Conservation (phyloP, 2,888 invertebrate species). For the Halictus ligatus region DNA sequence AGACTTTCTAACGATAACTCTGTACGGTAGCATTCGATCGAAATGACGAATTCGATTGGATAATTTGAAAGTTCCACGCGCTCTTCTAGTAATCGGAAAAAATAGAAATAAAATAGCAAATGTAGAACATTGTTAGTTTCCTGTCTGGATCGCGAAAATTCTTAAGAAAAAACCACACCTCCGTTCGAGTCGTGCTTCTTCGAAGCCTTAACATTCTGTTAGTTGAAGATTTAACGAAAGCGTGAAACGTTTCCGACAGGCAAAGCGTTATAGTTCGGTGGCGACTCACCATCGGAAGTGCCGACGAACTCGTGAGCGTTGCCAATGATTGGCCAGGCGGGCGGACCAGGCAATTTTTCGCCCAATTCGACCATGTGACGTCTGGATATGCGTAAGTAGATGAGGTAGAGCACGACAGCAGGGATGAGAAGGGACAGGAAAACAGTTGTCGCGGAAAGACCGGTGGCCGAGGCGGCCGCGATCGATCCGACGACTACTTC, state of each 20-base stretch:
- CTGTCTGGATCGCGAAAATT: no score
- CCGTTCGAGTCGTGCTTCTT: neutral
- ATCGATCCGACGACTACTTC: constrained; percentile 80
- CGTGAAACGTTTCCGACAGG: neutral
- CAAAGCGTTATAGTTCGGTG: neutral
- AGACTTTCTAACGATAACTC: neutral
- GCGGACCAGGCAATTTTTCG: constrained; percentile 90
- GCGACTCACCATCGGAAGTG: constrained; percentile 88
- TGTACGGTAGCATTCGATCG: neutral
- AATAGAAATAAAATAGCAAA: neutral
- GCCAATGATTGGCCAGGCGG: constrained; percentile 90
- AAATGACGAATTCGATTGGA: neutral
- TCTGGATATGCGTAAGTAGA: constrained; percentile 92
- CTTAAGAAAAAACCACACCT: neutral
- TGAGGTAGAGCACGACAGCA: constrained; percentile 89
- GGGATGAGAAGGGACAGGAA: constrained; percentile 91
- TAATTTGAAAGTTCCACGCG: neutral
- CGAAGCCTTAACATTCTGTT: neutral
- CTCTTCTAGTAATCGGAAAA: neutral
- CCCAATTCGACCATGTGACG: constrained; percentile 90
- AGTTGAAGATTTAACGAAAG: neutral
- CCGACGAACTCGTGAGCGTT: constrained; percentile 91
- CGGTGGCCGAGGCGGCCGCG: constrained; percentile 83
- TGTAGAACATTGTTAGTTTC: no score
- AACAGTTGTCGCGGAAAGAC: constrained; percentile 88